phyloP scores from a whole-genome alignment of 2,797 vertebrate genomes.

The Gambelia wislizenii region DNA sequence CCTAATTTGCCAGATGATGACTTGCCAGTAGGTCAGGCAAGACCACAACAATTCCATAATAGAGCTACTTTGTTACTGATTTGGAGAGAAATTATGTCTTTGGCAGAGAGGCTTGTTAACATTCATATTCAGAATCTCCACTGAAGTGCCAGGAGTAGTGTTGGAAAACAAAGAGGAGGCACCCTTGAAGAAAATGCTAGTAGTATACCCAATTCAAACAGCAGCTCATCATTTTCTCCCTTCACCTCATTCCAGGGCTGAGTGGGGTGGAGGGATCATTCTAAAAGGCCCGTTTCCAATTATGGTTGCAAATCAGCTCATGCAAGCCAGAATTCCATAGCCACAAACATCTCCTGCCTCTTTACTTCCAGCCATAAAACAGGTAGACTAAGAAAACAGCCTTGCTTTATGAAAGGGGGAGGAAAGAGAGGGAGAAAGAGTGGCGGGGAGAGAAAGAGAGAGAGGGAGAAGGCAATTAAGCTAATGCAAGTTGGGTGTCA shows the following conservation, averaged over 20 bases:
- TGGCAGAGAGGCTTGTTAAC: neutral
- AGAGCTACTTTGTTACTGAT: neutral
- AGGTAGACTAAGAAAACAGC: conserved; percentile 43
- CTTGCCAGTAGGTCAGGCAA: neutral
- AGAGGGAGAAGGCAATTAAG: conserved; percentile 89
- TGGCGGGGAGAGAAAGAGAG: conserved; percentile 63
- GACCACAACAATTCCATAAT: neutral
- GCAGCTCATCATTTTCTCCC: conserved; percentile 36
- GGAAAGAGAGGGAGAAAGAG: conserved; percentile 54
- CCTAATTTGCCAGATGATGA: neutral
- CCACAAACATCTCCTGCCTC: conserved; percentile 45
- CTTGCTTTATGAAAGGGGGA: conserved; percentile 54
- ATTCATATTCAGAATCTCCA: neutral
- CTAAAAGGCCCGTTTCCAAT: conserved; percentile 55
- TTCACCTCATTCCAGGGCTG: conserved; percentile 36
- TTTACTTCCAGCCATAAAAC: conserved; percentile 50
- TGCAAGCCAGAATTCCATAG: neutral
- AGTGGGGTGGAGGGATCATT: too few relatives aligned
- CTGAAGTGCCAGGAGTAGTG: neutral
- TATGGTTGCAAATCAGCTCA: conserved; percentile 38
- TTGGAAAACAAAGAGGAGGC: conserved; percentile 5
- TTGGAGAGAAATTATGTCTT: neutral
- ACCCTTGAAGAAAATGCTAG: conserved; percentile 38
- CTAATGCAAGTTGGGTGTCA: conserved; percentile 94
- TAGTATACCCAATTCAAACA: conserved; percentile 54